Evolutionary conservation across 2,888 invertebrate genomes (phyloP).

Genomic region (Hypsopygia costalis): DNA sequence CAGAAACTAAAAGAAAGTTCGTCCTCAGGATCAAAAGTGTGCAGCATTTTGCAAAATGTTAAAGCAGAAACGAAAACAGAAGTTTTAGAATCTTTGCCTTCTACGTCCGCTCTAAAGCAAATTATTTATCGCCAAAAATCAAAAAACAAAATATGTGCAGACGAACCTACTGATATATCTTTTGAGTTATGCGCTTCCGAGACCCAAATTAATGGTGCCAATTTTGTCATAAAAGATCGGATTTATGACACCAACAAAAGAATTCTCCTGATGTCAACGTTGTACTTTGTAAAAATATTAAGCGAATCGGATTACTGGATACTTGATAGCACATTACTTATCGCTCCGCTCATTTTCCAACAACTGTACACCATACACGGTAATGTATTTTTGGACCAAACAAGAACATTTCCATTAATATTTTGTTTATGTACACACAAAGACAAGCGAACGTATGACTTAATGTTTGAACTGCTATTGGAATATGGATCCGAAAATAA

Average conservation of each 20-base stretch:
- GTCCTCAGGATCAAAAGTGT: constrained; percentile 3
- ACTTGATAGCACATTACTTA: constrained; percentile 12
- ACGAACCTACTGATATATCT: constrained; percentile 12
- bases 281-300: constrained; percentile 4
- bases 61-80: constrained; percentile 3
- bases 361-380: constrained; percentile 17
- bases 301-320: constrained; percentile 11
- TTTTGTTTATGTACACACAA: constrained; percentile 13
- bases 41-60: constrained; percentile 4
- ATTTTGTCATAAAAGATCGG: constrained; percentile 11
- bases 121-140: constrained; percentile 8
- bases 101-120: constrained; percentile 12
- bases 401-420: constrained; percentile 14
- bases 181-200: constrained; percentile 7
- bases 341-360: constrained; percentile 8
- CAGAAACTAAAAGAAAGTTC: constrained; percentile 1
- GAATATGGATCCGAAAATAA: constrained; percentile 12
- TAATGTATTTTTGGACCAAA: constrained; percentile 9
- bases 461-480: constrained; percentile 12
- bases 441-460: constrained; percentile 11
- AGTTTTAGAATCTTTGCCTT: constrained; percentile 11
- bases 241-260: constrained; percentile 9
- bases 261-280: constrained; percentile 9
- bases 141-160: constrained; percentile 5
- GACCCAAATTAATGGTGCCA: constrained; percentile 8